Evolutionary conservation across 2,888 invertebrate species (phyloP), one percentile per base, ranked within the genome.

Genomic region (Camponotus fellah): DNA sequence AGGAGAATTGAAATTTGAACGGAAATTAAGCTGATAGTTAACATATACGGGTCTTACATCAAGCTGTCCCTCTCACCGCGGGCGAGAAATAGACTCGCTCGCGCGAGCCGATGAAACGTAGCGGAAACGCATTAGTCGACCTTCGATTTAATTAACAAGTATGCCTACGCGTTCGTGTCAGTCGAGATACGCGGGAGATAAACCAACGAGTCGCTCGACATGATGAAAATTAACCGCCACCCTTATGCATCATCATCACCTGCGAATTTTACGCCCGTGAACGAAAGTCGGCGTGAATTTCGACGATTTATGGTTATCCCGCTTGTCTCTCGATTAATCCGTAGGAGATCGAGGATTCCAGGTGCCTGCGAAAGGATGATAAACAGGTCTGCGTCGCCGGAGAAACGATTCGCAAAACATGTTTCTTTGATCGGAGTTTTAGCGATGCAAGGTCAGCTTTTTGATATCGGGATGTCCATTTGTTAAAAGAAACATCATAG

Each of bases 311-410:
- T 84, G 85, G 32, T 82, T 66, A 86, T 84, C 82, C 81, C 65
- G 85, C 79, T 79, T 75, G 83, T 79, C 86, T 87, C 80, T 87
- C 80, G 83, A 82, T 87, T 85, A 84, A 85, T 85, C 80, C 82
- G 66, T 82, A 43, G 69, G 68, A 81, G 77, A 71, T 79, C 62
- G 74, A 68, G 65, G 82, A 79, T 87, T 82, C 69, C 60, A 85
- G 65, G 56, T 72, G 77, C 76, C 81, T 69, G 79, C 69, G 46
- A 58, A 66, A 65, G 60, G 68, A 86, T 84, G 89, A 89, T 89
- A 88, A 89, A 88, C 87, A 86, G 81, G 85, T 85, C 85, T 62
- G 76, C 53, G 72, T 53, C 76, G 62, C 17, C 53, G 32, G 46
- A 53, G 8, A n/a, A 53, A 34, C 37, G 34, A 76, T 83, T 83